Percentiles rank a stretch among this genome's conserved stretches.
Evolutionary conservation across 2,888 invertebrate species (phyloP).

Genomic region (Ichneumoninae sp.): DNA sequence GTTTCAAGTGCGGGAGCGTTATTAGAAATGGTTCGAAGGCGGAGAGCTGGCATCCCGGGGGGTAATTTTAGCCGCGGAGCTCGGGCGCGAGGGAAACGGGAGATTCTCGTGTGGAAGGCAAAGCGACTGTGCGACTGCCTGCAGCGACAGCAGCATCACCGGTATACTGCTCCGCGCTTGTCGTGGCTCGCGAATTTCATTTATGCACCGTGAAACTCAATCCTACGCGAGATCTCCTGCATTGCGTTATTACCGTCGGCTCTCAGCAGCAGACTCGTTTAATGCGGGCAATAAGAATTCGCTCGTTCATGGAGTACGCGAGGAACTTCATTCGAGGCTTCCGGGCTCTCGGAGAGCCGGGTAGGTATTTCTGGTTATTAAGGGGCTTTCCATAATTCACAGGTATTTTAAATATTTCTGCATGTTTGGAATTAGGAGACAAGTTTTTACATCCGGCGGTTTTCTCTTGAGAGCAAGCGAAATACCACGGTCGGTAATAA

Average conservation of each 20-base stretch:
- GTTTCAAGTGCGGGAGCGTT: slow-evolving; percentile 64
- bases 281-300: not conserved
- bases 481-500: too few species aligned
- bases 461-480: too few species aligned
- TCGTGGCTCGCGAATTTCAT: slow-evolving; percentile 43
- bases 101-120: slow-evolving; percentile 44
- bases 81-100: slow-evolving; percentile 44
- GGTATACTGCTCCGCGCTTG: slow-evolving; percentile 34
- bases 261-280: not conserved
- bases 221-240: slow-evolving; percentile 27
- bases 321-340: slow-evolving; percentile 11
- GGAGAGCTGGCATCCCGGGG: slow-evolving; percentile 53
- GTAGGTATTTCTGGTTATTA: not conserved
- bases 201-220: slow-evolving; percentile 43
- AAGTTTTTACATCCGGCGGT: too few species aligned
- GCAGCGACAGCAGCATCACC: slow-evolving; percentile 1
- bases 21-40: slow-evolving; percentile 63
- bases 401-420: not conserved
- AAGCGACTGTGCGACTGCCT: slow-evolving; percentile 27
- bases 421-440: not conserved
- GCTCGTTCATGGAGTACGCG: not conserved
- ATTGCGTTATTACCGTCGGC: slow-evolving; percentile 13
- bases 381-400: not conserved
- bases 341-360: not conserved
- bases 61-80: slow-evolving; percentile 62